These are phyloP conservation scores for Cnemophilus loriae DNA, from an alignment of 2,113 vertebrate genomes.

Conservation along the genomic window DNA sequence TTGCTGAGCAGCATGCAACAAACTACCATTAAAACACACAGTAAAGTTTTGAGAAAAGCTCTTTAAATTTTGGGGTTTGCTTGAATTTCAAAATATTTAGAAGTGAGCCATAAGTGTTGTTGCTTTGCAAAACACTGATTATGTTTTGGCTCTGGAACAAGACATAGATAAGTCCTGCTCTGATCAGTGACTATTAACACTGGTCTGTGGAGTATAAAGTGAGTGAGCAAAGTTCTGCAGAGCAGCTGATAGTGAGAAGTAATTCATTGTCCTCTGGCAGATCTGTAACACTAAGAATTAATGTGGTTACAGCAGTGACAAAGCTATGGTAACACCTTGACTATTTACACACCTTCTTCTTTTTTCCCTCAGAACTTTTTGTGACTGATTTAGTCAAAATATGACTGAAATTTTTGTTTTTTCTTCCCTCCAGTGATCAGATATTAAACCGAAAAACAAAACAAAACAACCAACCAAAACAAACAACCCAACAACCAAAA, in stretches of 20 bases:
- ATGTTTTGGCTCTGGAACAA: not conserved
- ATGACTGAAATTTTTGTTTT: not conserved
- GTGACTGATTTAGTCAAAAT: not conserved
- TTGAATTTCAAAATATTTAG: not conserved
- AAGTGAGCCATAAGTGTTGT: not conserved
- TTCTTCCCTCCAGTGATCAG: not conserved
- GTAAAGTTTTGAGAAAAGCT: not conserved
- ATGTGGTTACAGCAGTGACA: not conserved
- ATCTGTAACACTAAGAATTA: not conserved
- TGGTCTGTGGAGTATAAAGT: not conserved
- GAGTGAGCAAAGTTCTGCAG: not conserved
- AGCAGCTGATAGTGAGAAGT: not conserved
- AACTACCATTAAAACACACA: not conserved
- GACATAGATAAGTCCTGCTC: not conserved
- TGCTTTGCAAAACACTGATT: not conserved
- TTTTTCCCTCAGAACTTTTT: not conserved
- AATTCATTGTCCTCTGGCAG: not conserved
- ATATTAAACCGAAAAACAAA: not conserved
- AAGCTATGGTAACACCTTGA: not conserved
- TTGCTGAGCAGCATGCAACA: not conserved
- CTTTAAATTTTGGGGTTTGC: not conserved
- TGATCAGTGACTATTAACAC: not conserved
- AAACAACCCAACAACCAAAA: not conserved
- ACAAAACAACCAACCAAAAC: not conserved
- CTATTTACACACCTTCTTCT: not conserved